phyloP scores from a whole-genome alignment of 1,140 invertebrate genomes.

The Bombus consobrinus region DNA sequence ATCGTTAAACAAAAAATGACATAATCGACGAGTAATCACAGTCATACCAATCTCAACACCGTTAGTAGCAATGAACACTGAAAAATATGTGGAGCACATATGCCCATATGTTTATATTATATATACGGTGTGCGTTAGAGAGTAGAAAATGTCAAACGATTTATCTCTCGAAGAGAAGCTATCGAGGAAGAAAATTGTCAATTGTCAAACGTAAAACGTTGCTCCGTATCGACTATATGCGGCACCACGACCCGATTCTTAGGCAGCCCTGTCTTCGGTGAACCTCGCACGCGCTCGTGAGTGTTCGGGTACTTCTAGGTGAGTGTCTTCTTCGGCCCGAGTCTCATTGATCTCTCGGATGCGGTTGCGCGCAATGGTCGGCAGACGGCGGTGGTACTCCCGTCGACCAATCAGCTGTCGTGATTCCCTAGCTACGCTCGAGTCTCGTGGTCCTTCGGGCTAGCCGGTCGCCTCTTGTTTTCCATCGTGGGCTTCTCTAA shows the following conservation, averaged over 20 bases:
- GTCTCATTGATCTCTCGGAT: conserved; percentile 57
- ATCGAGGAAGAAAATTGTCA: neutral
- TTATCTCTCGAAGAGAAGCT: neutral
- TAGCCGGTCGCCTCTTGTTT: conserved; percentile 57
- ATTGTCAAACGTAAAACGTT: neutral
- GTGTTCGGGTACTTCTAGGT: conserved; percentile 22
- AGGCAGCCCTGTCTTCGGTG: conserved; percentile 5
- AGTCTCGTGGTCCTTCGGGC: conserved; percentile 49
- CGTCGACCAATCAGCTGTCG: conserved; percentile 48
- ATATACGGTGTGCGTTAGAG: neutral
- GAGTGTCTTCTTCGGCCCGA: conserved; percentile 21
- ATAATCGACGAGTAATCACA: too few species aligned
- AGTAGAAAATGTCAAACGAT: neutral
- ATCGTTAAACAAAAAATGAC: neutral
- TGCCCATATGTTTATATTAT: neutral
- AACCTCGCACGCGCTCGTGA: conserved; percentile 32
- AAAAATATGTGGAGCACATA: neutral
- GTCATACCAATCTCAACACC: neutral
- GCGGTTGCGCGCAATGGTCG: conserved; percentile 49
- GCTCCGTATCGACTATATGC: conserved; percentile 27
- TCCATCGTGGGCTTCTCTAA: conserved; percentile 39
- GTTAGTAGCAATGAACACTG: neutral
- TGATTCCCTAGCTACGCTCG: conserved; percentile 39
- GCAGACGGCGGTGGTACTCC: conserved; percentile 19
- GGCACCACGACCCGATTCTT: conserved; percentile 31